phyloP scores from a whole-genome alignment of 2,797 vertebrate genomes.

The Jordanella pulchra region DNA sequence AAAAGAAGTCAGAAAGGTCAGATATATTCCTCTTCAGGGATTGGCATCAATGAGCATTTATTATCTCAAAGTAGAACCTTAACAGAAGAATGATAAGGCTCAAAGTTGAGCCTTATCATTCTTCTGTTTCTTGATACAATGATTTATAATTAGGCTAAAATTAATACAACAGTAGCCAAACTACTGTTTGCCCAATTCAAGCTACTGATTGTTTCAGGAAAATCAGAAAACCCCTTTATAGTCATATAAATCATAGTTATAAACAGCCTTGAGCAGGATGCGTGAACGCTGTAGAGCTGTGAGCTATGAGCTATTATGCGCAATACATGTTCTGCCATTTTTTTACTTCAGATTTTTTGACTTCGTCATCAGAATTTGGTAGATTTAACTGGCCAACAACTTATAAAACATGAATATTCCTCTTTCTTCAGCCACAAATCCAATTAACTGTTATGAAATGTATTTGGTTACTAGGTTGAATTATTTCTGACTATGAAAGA shows the following conservation, averaged over 20 bases:
- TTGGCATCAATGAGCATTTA: constrained; percentile 40
- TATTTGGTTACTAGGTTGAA: constrained; percentile 27
- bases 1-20: constrained; percentile 56
- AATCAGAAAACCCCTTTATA: neutral
- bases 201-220: neutral
- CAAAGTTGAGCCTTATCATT: neutral
- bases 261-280: neutral
- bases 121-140: neutral
- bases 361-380: constrained; percentile 28
- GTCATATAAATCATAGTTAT: neutral
- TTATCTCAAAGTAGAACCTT: constrained; percentile 57
- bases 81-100: too few species aligned
- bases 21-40: constrained; percentile 20
- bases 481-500: constrained; percentile 54
- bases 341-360: neutral
- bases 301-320: neutral
- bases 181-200: neutral
- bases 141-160: neutral
- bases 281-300: neutral
- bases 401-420: constrained; percentile 34
- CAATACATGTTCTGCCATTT: neutral
- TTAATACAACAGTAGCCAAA: neutral
- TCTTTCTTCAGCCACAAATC: constrained; percentile 23
- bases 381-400: constrained; percentile 41
- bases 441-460: constrained; percentile 27